Evolutionary conservation across 1,140 invertebrate species (phyloP).

Genomic region (Calliphora vicina): DNA sequence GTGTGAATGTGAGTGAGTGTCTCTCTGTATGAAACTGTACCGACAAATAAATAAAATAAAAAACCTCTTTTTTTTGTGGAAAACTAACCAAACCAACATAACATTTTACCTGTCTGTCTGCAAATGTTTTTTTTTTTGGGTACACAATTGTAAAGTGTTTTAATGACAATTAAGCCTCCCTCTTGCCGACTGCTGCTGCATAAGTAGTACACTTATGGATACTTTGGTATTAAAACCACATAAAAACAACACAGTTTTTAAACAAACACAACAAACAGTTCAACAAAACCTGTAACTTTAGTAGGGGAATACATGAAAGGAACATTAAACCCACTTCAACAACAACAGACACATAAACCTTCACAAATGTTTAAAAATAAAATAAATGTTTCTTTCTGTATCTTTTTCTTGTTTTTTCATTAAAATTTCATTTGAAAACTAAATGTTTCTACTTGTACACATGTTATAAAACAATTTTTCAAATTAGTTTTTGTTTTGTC

Average conservation of each 20-base stretch:
- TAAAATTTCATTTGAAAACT: constrained; percentile 14
- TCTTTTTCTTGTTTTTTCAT: not conserved
- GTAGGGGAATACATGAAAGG: not conserved
- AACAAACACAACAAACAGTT: not conserved
- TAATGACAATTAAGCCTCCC: constrained; percentile 12
- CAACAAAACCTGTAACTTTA: not conserved
- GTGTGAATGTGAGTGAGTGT: not conserved
- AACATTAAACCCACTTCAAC: not conserved
- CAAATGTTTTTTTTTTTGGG: not conserved
- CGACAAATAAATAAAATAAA: not conserved
- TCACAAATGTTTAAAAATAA: too few species aligned
- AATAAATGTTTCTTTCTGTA: not conserved
- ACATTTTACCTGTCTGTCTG: constrained; percentile 6
- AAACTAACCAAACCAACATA: not conserved
- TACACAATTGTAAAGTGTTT: not conserved
- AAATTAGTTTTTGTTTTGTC: constrained; percentile 11
- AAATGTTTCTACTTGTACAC: not conserved
- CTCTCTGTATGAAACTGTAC: not conserved
- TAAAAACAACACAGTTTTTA: not conserved
- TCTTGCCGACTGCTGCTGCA: not conserved
- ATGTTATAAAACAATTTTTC: constrained; percentile 11
- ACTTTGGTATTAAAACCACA: not conserved
- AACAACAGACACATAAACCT: too few species aligned
- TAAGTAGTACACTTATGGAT: not conserved
- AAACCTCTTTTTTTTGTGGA: not conserved